Base-by-base conservation (phyloP, 2,797 vertebrate genomes). In the Argyrosomus regius region DNA sequence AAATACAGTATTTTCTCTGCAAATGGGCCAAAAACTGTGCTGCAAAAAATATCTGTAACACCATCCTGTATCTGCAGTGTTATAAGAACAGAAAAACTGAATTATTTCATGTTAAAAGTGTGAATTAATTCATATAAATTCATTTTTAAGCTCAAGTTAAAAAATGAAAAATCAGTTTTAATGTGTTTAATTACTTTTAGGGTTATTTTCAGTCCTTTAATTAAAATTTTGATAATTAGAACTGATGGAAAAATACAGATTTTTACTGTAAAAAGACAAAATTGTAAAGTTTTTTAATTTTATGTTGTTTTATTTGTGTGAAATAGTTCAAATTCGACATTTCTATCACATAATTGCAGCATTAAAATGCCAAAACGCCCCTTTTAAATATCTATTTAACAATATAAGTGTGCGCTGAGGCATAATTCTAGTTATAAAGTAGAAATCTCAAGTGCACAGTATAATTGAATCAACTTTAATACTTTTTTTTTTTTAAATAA, bases 401-500 rank as follows among this genome's bases (percentile, higher is more conserved):
- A n/a, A 31, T 7, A 52, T 39, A 26, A 52, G 57, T 41, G 12
- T 22, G 60, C 22, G 72, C 58, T 64, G 56, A 22, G 52, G 3
- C 76, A 49, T 75, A 54, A 81, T 48, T 87, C 14, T 61, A 3
- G 10, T 17, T 31, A 13, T 70, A 53, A 85, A 82, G 41, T 78
- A 20, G 48, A 67, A n/a, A 26, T 66, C 41, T 85, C 6, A 78
- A 76, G 77, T 63, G 65, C 10, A 22, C 18, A 56, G 59, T 78
- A 28, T 72, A 82, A 74, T 68, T 72, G 48, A 84, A 68, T 69
- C 53, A 72, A 54, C 68, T 87, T 54, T 4, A 67, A 68, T 73
- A 61, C 49, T 72, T 89, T 46, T 83, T 89, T 46, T 83, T 60
- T 39, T 6, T 63, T 48, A 63, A 72, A 60, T 80, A 72, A 48